Evolutionary conservation across 2,888 invertebrate species (phyloP), one percentile per base, ranked within the genome.

Genomic region (Noctua comes): DNA sequence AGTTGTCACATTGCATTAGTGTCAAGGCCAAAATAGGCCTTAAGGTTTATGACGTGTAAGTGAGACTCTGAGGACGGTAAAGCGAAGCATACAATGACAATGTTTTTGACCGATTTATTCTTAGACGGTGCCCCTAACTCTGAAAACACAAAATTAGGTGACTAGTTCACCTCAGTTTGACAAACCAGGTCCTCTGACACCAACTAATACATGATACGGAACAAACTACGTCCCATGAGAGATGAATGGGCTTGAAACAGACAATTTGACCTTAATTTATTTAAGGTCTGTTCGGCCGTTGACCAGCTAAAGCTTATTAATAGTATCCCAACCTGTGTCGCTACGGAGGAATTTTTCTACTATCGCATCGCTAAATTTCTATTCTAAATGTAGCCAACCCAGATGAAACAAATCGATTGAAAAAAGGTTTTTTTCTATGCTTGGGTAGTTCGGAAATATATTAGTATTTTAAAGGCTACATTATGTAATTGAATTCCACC

Each of bases 351-450:
- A 54, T 13, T 54, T 51, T 51, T 51, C 36, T 62, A 62, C 66
- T 54, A 46, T 27, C 68, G 64, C 66, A 51, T 51, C 65, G 8
- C 0, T 27, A 76, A 71, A 27, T 77, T 82, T 51, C 72, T 24
- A 51, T 77, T 82, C 51, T 69, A 73, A 81, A 81, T 36, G 68
- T 54, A 68, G 24, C 36, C n/a, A 27, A 54, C 1, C 66, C 11
- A 64, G 27, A 72, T 72, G n/a, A 82, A 72, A 68, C 68, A 72
- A 82, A 77, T 82, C 64, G 77, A 81, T 82, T 24, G 71, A 72
- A 82, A 82, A 76, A 81, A 64, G 36, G 48, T 18, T 71, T 72
- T 71, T 77, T 65, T 43, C 24, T 43, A 72, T 57, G 36, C 71
- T 64, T 72, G 68, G 54, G 54, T 77, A 43, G 54, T 51, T 72